These are phyloP conservation scores for Antheraea pernyi DNA, from an alignment of 1,140 invertebrate genomes.

Conservation along the genomic window DNA sequence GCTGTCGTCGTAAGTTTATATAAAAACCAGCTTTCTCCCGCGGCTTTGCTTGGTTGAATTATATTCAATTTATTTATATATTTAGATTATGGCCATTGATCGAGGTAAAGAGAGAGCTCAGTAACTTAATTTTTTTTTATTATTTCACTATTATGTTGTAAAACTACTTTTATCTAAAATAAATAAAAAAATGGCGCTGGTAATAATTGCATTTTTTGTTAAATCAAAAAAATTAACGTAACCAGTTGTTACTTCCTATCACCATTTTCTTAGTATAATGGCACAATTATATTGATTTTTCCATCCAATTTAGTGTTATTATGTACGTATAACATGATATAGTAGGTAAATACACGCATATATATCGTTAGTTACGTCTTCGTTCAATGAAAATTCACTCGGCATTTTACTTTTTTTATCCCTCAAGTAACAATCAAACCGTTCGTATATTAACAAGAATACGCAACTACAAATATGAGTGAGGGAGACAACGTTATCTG, in stretches of 20 bases:
- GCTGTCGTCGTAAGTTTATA: too few species aligned
- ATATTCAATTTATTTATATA: too few species aligned
- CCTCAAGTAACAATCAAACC: background rate
- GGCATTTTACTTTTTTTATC: background rate
- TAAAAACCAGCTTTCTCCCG: too few species aligned
- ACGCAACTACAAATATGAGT: background rate
- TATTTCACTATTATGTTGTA: too few species aligned
- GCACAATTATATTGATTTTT: background rate
- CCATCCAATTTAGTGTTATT: background rate
- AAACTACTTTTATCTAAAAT: too few species aligned
- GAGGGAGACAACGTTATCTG: background rate
- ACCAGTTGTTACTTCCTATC: background rate
- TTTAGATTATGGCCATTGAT: too few species aligned
- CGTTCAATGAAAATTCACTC: background rate
- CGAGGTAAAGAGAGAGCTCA: too few species aligned
- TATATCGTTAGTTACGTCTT: background rate
- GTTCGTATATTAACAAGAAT: background rate
- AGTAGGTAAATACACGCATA: background rate
- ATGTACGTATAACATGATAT: background rate
- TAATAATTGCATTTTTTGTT: too few species aligned
- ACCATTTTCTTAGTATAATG: background rate
- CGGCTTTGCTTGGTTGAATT: too few species aligned
- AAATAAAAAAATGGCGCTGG: too few species aligned
- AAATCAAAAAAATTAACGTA: background rate
- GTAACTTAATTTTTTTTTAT: too few species aligned